A percentile compares a stretch with the other conserved stretches of the same genome.
phyloP scores from a whole-genome alignment of 1,140 invertebrate species.

The Chelonus insularis region DNA sequence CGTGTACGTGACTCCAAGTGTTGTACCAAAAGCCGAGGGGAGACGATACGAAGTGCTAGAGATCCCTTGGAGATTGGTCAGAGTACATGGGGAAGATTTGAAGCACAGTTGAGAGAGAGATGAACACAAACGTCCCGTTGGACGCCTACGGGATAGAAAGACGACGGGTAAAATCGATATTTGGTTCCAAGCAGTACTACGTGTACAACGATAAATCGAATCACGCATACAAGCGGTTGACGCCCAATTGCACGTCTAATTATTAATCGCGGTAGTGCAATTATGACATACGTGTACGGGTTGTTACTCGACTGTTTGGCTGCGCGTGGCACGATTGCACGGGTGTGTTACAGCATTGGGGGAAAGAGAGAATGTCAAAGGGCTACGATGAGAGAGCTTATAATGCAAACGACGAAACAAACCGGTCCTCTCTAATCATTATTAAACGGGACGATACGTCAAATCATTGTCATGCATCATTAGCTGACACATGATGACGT shows the following conservation, averaged over 20 bases:
- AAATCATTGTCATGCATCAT: constrained; percentile 17
- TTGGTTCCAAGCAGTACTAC: neutral
- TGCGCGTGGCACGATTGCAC: constrained; percentile 29
- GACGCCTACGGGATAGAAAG: neutral
- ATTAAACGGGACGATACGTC: constrained; percentile 32
- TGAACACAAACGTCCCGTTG: neutral
- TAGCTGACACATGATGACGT: neutral
- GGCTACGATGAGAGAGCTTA: neutral
- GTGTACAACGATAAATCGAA: constrained; percentile 51
- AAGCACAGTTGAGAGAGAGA: neutral
- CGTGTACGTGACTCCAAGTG: constrained; percentile 25
- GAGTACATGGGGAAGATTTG: neutral
- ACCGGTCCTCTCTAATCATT: constrained; percentile 28
- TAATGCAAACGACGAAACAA: constrained; percentile 11
- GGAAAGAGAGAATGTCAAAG: neutral
- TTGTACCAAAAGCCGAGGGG: neutral
- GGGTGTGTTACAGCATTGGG: neutral
- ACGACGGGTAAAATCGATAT: constrained; percentile 1
- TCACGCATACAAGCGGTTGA: constrained; percentile 45
- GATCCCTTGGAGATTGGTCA: constrained; percentile 13
- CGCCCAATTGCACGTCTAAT: constrained; percentile 55
- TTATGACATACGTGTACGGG: constrained; percentile 43
- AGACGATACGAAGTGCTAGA: neutral
- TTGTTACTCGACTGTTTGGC: constrained; percentile 42
- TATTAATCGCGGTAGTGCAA: constrained; percentile 55